These are phyloP conservation scores for Chelonus insularis DNA, from an alignment of 1,140 invertebrate species.

Conservation along the genomic window DNA sequence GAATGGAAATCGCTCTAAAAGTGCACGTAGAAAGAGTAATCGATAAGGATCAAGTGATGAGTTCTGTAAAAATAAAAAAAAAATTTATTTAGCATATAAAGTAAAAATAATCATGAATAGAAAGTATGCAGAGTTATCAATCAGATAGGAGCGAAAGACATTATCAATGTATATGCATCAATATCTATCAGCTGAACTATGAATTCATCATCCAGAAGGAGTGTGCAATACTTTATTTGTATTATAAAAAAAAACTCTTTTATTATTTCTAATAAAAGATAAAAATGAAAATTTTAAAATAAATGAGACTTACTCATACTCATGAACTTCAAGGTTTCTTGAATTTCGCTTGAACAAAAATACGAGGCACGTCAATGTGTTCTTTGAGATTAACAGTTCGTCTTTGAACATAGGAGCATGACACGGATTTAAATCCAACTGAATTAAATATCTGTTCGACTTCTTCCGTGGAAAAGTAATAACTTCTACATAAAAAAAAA, in stretches of 20 bases:
- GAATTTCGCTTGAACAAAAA: slow-evolving; percentile 93
- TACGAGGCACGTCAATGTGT: slow-evolving; percentile 83
- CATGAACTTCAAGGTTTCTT: slow-evolving; percentile 57
- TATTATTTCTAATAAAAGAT: too few relatives aligned
- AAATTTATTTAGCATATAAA: neutral
- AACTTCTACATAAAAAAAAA: slow-evolving; percentile 66
- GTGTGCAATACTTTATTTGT: neutral
- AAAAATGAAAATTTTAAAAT: neutral
- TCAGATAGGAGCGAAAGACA: slow-evolving; percentile 54
- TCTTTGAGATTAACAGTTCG: slow-evolving; percentile 91
- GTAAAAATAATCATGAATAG: neutral
- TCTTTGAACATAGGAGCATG: slow-evolving; percentile 78
- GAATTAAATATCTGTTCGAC: slow-evolving; percentile 65
- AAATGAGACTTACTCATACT: slow-evolving; percentile 1
- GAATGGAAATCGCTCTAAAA: too few relatives aligned
- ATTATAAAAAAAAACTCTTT: too few relatives aligned
- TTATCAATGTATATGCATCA: slow-evolving; percentile 36
- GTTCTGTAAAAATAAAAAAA: slow-evolving; percentile 8
- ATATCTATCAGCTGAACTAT: slow-evolving; percentile 54
- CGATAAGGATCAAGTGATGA: too few relatives aligned
- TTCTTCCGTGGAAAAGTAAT: slow-evolving; percentile 78
- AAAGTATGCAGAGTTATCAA: neutral
- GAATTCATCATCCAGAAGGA: slow-evolving; percentile 44
- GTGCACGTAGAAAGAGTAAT: too few relatives aligned
- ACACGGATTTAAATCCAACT: slow-evolving; percentile 70